Evolutionary conservation across 1,140 invertebrate species (phyloP), one percentile per base, ranked within the genome.

Genomic region (Ditylenchus dipsaci): DNA sequence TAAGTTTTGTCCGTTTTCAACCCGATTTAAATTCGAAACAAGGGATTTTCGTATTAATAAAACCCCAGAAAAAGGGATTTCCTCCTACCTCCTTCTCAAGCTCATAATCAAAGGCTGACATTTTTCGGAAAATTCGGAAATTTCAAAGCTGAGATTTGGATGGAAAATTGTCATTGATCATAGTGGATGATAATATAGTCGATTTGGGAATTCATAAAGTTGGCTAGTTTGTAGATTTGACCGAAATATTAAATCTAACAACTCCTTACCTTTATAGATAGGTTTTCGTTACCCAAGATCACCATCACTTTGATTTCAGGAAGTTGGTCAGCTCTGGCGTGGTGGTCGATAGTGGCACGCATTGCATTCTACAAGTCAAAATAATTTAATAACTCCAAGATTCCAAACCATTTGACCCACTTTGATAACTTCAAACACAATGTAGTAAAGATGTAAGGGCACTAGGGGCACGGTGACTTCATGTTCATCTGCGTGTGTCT

Each of bases 371-470:
- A 21, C 74, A 73, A 5, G 15, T 58, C 9, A 73, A 27, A n/a
- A 11, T 65, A 62, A 42, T n/a, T 42, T 49, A 60, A 45, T 63
- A 49, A 38, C 47, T 65, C 72, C 72, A 76, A 59, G 38, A n/a
- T 17, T n/a, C 58, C 19, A 38, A 11, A 5, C 33, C 58, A 21
- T 26, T 63, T n/a, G n/a, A n/a, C 23, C 13, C 45, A 87, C 86
- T 78, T 98, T 98, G 83, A 97, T 95, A 13, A 98, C 84, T 84
- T 99, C 95, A 84, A 98, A 97, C 47, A 97, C 87, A 88, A 98
- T 98, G 84, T 98, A 93, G 85, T 97, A 97, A 29, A 99, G 87
- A 86, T 99, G 95, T 64, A 93, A 95, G 0, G 95, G 95, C n/a
- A 97, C 93, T 82, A 97, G 96, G 1, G 95, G 90, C 67, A 96